phyloP scores from a whole-genome alignment of 1,140 invertebrate genomes.

The Dreissena rostriformis region DNA sequence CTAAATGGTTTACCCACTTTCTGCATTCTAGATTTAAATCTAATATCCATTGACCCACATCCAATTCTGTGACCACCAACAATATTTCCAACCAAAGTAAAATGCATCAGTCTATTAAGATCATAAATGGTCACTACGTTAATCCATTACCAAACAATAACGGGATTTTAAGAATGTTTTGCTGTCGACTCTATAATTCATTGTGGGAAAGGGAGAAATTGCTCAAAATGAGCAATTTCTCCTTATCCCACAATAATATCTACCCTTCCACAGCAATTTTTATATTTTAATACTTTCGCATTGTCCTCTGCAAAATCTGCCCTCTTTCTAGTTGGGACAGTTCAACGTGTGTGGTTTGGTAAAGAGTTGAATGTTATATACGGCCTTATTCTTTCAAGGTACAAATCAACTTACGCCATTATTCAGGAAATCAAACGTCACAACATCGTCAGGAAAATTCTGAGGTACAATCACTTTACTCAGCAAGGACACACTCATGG shows the following conservation, averaged over 20 bases:
- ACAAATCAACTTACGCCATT: constrained; percentile 7
- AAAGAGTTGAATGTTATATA: neutral
- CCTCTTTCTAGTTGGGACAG: neutral
- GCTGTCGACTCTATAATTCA: no score
- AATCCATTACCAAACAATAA: no score
- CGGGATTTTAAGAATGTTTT: no score
- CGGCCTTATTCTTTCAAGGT: neutral
- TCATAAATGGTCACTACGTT: no score
- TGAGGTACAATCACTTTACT: neutral
- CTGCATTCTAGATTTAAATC: no score
- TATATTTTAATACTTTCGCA: neutral
- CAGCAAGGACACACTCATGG: constrained; percentile 3
- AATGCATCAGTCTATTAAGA: no score
- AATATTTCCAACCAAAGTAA: no score
- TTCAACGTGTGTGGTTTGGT: neutral
- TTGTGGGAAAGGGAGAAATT: no score
- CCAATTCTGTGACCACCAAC: no score
- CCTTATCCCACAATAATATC: neutral
- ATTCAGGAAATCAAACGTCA: constrained; percentile 7
- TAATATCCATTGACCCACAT: no score
- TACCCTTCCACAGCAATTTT: neutral
- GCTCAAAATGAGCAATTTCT: neutral
- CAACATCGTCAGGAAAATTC: constrained; percentile 6
- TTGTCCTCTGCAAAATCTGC: no score
- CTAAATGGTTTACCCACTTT: no score